Evolutionary conservation across 2,888 invertebrate genomes (phyloP).

Genomic region (Phalangium opilio): DNA sequence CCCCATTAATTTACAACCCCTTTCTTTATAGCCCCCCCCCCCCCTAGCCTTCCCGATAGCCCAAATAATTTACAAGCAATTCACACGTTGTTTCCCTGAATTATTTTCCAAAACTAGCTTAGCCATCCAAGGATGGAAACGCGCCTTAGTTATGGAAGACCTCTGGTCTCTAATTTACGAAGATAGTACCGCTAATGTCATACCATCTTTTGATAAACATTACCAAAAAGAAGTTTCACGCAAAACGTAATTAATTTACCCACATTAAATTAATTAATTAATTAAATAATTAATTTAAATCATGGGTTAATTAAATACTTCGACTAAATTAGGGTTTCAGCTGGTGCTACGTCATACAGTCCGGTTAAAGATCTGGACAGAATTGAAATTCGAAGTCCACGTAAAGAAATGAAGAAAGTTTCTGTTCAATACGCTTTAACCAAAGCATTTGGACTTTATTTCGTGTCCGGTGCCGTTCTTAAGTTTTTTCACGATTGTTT

Average conservation of each 20-base stretch:
- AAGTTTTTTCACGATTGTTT: conserved; percentile 32
- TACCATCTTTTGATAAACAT: background rate
- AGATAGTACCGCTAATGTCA: background rate
- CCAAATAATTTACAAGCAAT: too few relatives aligned
- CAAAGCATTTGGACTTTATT: conserved; percentile 17
- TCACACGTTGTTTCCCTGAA: too few relatives aligned
- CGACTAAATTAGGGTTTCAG: background rate
- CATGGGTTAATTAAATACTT: background rate
- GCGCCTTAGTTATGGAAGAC: background rate
- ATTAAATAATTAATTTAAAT: too few relatives aligned
- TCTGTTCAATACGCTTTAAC: conserved; percentile 1
- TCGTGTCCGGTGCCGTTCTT: conserved; percentile 27
- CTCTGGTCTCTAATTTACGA: background rate
- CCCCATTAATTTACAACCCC: too few relatives aligned
- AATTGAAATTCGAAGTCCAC: background rate
- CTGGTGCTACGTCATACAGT: background rate
- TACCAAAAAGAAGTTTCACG: background rate
- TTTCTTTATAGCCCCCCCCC: too few relatives aligned
- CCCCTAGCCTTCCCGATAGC: too few relatives aligned
- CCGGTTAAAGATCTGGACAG: background rate
- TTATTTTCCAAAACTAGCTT: background rate
- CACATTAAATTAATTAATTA: too few relatives aligned
- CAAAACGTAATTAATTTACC: too few relatives aligned
- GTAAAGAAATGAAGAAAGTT: background rate
- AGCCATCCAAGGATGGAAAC: background rate